Evolutionary conservation across 2,113 vertebrate genomes (phyloP), one percentile per base, ranked within the genome.

Genomic region (Microcebus ravelobensis): DNA sequence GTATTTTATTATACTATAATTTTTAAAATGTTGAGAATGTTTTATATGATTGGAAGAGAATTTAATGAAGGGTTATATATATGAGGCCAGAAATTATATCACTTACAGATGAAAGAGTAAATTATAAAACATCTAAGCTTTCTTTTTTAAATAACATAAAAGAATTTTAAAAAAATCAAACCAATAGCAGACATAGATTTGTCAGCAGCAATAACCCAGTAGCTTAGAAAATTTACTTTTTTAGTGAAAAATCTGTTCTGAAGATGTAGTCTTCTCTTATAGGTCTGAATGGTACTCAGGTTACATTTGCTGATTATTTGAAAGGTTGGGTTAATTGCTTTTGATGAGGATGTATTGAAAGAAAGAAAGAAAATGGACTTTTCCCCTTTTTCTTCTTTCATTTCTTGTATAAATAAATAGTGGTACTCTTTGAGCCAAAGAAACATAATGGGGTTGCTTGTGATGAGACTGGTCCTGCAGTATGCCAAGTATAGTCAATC

Each of bases 391-490:
- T 76, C 27, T 31, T 57, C 7, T 74, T 83, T 92, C 12, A 45
- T 59, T 89, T n/a, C 45, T 77, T 92, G 21, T 52, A 48, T 85
- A 82, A 71, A 57, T 79, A 50, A 61, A 14, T 57, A 89, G 8
- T 71, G 4, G 39, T 65, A 31, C 2, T 86, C 52, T 42, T 70
- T 89, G 34, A 76, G 12, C 31, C 71, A 88, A 36, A 65, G 71
- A 50, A 76, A 20, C 5, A 55, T 14, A n/a, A 36, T n/a, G 5
- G 0, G 0, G 10, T 74, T 80, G 42, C 14, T 59, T 73, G 25
- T 48, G 13, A 52, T 61, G n/a, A 67, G 20, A 34, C 12, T 39
- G 45, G 18, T 81, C 61, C 61, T 42, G 68, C 39, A 10, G 39
- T 3, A 21, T 52, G 45, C 50, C n/a, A 29, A 11, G 5, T 17